Evolutionary conservation across 2,888 invertebrate genomes (phyloP).

Genomic region (Nymphalis c-album): DNA sequence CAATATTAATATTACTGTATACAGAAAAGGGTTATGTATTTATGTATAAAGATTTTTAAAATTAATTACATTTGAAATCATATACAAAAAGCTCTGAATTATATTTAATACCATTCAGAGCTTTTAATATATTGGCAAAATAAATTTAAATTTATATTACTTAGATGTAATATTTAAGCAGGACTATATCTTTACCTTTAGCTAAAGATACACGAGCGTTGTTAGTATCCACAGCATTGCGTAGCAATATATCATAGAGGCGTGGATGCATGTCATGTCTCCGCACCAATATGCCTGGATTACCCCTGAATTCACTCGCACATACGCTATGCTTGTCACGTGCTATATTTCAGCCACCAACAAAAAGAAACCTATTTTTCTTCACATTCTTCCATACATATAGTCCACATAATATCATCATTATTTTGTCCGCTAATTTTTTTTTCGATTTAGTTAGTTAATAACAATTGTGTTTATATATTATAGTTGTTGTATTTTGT

Average conservation of each 20-base stretch:
- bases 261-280: slow-evolving; percentile 48
- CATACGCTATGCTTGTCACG: slow-evolving; percentile 61
- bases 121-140: too few species aligned
- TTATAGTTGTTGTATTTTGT: too few species aligned
- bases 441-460: background rate
- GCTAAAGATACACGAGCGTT: background rate
- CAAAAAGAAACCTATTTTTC: slow-evolving; percentile 62
- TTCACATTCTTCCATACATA: slow-evolving; percentile 59
- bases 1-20: too few species aligned
- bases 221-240: slow-evolving; percentile 30
- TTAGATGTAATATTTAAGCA: background rate
- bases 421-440: background rate
- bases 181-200: background rate
- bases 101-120: too few species aligned
- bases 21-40: too few species aligned
- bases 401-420: slow-evolving; percentile 53
- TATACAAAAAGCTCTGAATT: too few species aligned
- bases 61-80: too few species aligned
- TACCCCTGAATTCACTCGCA: slow-evolving; percentile 48
- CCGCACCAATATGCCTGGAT: slow-evolving; percentile 51
- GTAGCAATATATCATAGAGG: slow-evolving; percentile 35
- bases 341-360: slow-evolving; percentile 56
- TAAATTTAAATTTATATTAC: too few species aligned
- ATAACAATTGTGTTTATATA: too few species aligned
- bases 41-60: too few species aligned